These are phyloP conservation scores for Andrena minutula DNA, from an alignment of 2,888 invertebrate species.

Conservation along the genomic window DNA sequence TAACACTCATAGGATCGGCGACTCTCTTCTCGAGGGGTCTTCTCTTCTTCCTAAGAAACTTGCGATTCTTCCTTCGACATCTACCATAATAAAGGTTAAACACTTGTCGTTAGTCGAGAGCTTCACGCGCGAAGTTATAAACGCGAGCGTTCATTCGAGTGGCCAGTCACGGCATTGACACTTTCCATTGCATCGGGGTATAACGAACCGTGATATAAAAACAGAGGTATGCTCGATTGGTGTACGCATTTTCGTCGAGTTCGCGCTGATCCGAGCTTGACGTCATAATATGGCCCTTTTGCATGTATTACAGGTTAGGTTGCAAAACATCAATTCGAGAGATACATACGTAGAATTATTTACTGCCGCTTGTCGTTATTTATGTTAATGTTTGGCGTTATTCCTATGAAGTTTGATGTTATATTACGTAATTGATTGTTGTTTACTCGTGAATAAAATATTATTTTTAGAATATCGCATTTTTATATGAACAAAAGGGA, in stretches of 20 bases:
- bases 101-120: constrained; percentile 22
- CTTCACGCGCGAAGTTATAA: constrained; percentile 13
- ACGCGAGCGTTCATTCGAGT: constrained; percentile 8
- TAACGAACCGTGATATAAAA: constrained; percentile 33
- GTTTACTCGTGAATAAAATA: background rate
- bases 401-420: background rate
- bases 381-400: background rate
- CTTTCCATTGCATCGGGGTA: constrained; percentile 41
- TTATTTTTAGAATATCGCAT: background rate
- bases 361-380: background rate
- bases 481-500: background rate
- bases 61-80: constrained; percentile 35
- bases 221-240: constrained; percentile 50
- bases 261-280: constrained; percentile 45
- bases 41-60: constrained; percentile 48
- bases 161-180: constrained; percentile 38
- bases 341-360: background rate
- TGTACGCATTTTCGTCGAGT: constrained; percentile 54
- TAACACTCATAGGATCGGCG: constrained; percentile 31
- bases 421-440: too few relatives aligned
- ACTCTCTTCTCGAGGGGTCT: constrained; percentile 42
- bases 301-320: constrained; percentile 25
- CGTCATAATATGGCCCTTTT: constrained; percentile 44
- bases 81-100: constrained; percentile 33
- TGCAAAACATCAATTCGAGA: constrained; percentile 25